Evolutionary conservation across 2,113 vertebrate species (phyloP).

Genomic region (Nesogale talazaci): DNA sequence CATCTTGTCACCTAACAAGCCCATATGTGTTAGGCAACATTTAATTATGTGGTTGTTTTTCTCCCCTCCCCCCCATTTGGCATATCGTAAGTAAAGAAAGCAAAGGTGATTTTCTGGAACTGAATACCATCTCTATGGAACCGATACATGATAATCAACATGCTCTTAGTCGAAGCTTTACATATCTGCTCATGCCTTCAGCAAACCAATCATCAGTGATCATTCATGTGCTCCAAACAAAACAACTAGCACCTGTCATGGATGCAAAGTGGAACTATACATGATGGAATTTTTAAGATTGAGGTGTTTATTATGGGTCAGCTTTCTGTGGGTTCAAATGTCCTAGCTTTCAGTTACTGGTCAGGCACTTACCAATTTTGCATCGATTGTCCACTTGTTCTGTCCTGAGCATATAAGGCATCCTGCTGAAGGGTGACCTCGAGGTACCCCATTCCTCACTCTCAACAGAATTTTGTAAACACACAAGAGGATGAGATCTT

Average conservation of each 20-base stretch:
- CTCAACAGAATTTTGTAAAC: background rate
- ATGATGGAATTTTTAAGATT: background rate
- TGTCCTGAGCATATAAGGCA: background rate
- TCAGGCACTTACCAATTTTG: background rate
- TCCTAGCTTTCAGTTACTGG: background rate
- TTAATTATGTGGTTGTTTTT: background rate
- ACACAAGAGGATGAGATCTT: background rate
- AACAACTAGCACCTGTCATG: background rate
- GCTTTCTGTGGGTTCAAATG: background rate
- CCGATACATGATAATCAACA: background rate
- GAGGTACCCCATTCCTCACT: background rate
- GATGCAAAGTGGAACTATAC: background rate
- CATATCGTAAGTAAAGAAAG: background rate
- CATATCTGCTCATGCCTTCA: background rate
- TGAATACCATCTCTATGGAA: background rate
- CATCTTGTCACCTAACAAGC: constrained; percentile 52
- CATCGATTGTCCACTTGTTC: background rate
- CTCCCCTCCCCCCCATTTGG: background rate
- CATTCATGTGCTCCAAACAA: background rate
- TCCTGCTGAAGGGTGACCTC: background rate
- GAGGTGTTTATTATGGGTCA: background rate
- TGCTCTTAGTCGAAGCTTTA: background rate
- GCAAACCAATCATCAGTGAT: background rate
- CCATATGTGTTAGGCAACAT: constrained; percentile 42
- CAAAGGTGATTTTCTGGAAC: background rate